phyloP scores from a whole-genome alignment of 1,140 invertebrate genomes.

The Dinoponera quadriceps region DNA sequence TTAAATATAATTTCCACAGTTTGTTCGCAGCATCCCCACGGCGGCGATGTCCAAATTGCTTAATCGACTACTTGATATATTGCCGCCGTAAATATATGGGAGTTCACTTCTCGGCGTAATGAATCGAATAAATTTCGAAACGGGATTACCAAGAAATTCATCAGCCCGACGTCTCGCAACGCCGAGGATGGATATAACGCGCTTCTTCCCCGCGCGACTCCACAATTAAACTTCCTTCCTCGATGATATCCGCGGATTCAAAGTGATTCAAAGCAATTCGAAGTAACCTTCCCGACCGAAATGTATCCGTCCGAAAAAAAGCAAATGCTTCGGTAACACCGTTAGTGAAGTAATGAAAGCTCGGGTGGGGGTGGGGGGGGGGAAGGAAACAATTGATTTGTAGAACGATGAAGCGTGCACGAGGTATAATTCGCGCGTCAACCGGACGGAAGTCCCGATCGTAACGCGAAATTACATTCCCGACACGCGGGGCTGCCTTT shows the following conservation, averaged over 20 bases:
- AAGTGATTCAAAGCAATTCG: no score
- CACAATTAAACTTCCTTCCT: background rate
- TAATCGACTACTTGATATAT: background rate
- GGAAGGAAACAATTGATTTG: background rate
- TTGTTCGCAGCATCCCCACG: background rate
- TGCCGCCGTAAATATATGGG: background rate
- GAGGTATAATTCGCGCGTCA: background rate
- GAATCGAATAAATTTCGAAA: constrained; percentile 19
- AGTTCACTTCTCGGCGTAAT: background rate
- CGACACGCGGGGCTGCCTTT: background rate
- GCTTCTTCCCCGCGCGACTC: no score
- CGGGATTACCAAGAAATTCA: background rate
- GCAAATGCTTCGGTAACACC: no score
- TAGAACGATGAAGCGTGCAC: background rate
- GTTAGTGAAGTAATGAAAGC: no score
- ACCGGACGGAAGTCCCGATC: background rate
- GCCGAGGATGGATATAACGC: background rate
- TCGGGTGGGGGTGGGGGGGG: no score
- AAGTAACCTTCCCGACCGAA: no score
- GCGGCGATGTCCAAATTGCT: background rate
- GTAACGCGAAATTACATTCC: background rate
- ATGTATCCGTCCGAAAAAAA: no score
- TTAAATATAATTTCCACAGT: constrained; percentile 33
- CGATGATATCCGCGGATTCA: background rate
- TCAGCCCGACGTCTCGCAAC: background rate